Evolutionary conservation across 2,888 invertebrate species (phyloP).

Genomic region (Caenorhabditis sp.): DNA sequence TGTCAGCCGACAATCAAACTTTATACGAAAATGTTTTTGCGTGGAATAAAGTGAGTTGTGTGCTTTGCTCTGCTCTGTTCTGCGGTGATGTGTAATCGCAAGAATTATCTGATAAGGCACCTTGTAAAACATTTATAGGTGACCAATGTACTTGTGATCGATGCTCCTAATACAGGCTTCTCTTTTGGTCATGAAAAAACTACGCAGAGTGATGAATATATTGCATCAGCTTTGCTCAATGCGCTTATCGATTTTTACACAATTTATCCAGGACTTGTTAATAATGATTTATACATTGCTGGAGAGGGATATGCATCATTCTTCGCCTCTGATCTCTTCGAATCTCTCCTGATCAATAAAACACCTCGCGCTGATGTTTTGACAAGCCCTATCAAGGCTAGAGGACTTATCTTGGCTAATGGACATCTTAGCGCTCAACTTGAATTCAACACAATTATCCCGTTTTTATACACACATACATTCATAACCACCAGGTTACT

Average conservation of each 20-base stretch:
- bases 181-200: slow-evolving; percentile 66
- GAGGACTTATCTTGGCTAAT: slow-evolving; percentile 50
- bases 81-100: neutral
- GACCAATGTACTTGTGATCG: slow-evolving; percentile 74
- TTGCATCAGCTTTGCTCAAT: slow-evolving; percentile 31
- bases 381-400: slow-evolving; percentile 5
- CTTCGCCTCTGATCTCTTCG: slow-evolving; percentile 26
- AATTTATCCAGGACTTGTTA: slow-evolving; percentile 72
- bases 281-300: slow-evolving; percentile 40
- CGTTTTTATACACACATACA: slow-evolving; percentile 47
- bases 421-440: slow-evolving; percentile 44
- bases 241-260: slow-evolving; percentile 73
- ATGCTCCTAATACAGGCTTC: slow-evolving; percentile 74
- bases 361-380: slow-evolving; percentile 21
- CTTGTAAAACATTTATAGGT: slow-evolving; percentile 59
- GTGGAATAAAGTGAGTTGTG: slow-evolving; percentile 44
- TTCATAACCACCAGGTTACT: slow-evolving; percentile 47
- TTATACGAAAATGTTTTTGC: slow-evolving; percentile 51
- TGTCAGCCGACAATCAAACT: slow-evolving; percentile 23
- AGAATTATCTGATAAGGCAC: neutral
- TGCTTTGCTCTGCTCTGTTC: neutral
- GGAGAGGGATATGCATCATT: slow-evolving; percentile 48
- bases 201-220: slow-evolving; percentile 35
- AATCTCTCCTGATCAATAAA: slow-evolving; percentile 21
- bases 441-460: slow-evolving; percentile 49